These are phyloP conservation scores for Neomonachus schauinslandi DNA, from an alignment of 2,113 vertebrate species.

Conservation along the genomic window DNA sequence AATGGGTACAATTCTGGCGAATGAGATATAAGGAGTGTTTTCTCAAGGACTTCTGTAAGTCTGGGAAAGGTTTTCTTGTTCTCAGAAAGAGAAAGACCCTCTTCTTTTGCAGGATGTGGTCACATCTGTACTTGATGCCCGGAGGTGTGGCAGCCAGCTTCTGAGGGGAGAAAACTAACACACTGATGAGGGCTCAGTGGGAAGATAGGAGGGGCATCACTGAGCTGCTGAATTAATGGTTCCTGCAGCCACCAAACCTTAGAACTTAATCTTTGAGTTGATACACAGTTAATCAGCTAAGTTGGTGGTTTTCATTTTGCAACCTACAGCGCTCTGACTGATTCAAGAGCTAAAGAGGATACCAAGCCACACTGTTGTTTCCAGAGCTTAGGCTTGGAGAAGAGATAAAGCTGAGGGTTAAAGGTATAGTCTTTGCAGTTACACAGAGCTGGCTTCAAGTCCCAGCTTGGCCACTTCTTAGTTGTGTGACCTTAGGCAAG, in stretches of 20 bases:
- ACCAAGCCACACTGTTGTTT: neutral
- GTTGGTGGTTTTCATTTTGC: neutral
- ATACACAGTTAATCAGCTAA: neutral
- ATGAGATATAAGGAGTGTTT: constrained; percentile 8
- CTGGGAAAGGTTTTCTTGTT: constrained; percentile 29
- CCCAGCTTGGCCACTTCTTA: neutral
- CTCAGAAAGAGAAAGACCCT: neutral
- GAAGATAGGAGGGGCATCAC: neutral
- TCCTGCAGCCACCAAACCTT: neutral
- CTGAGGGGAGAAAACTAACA: neutral
- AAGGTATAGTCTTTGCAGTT: neutral
- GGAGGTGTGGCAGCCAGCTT: neutral
- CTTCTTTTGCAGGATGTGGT: neutral
- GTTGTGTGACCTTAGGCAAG: neutral
- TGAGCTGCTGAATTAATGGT: neutral
- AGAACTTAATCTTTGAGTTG: neutral
- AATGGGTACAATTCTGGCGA: neutral
- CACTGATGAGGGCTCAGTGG: no score
- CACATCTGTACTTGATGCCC: neutral
- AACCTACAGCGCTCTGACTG: neutral
- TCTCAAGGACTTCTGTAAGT: constrained; percentile 33
- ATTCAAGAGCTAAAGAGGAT: neutral
- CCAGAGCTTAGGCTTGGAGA: neutral
- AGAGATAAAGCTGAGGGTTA: neutral
- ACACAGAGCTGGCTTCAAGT: neutral